phyloP scores from a whole-genome alignment of 1,140 invertebrate species.

The Lamellibrachia luymesi region DNA sequence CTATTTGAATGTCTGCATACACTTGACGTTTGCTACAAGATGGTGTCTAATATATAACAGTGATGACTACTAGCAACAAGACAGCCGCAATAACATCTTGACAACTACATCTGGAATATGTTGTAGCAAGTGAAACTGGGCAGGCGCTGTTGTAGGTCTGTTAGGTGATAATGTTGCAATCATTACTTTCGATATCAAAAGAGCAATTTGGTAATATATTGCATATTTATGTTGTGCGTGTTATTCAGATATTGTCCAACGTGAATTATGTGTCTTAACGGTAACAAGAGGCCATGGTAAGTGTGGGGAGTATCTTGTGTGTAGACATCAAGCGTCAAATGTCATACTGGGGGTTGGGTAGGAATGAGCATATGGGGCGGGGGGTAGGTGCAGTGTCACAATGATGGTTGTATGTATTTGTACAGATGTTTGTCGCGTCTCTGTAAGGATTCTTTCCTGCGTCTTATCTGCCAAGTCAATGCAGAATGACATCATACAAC shows the following conservation, averaged over 20 bases:
- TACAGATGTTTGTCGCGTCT: background rate
- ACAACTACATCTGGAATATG: background rate
- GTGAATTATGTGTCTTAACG: background rate
- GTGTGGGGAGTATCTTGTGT: background rate
- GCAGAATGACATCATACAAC: background rate
- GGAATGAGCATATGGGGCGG: background rate
- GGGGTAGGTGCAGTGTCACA: background rate
- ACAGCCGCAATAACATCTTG: background rate
- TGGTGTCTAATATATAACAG: background rate
- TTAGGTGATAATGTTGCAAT: background rate
- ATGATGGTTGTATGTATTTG: conserved; percentile 5
- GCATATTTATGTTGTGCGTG: background rate
- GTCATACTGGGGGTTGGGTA: background rate
- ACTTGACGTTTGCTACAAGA: background rate
- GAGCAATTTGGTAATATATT: background rate
- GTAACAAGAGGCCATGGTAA: background rate
- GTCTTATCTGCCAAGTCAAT: background rate
- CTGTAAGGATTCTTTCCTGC: background rate
- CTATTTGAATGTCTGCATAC: background rate
- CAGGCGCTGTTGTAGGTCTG: background rate
- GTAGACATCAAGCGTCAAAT: background rate
- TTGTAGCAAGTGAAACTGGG: background rate
- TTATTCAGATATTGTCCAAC: background rate
- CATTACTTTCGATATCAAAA: background rate
- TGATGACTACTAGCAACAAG: background rate